A percentile compares a stretch with the other conserved stretches of the same genome.
These are phyloP conservation scores for Hetaerina titia DNA, from an alignment of 2,888 invertebrate species.

Conservation along the genomic window DNA sequence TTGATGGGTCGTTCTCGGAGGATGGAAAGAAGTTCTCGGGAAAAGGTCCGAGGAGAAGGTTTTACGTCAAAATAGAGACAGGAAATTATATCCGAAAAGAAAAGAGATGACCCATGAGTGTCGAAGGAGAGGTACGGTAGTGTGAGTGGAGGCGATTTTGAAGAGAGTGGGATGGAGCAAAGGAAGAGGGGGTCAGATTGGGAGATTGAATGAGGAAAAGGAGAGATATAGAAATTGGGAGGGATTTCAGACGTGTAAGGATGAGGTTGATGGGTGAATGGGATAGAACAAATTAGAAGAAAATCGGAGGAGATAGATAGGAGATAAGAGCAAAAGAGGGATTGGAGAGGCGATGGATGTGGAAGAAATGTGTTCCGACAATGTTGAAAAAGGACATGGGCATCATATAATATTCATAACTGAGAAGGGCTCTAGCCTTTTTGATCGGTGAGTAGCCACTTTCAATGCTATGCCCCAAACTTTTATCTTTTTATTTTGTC, in stretches of 20 bases:
- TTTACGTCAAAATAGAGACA: constrained; percentile 6
- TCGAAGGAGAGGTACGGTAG: not conserved
- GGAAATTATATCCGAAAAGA: constrained; percentile 29
- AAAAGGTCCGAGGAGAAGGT: constrained; percentile 32
- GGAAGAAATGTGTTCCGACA: too few species aligned
- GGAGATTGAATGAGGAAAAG: not conserved
- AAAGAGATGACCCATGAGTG: constrained; percentile 12
- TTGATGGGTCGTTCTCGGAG: constrained; percentile 19
- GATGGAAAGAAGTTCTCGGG: constrained; percentile 21
- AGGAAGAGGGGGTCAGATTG: not conserved
- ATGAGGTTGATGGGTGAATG: not conserved
- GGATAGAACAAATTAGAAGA: not conserved
- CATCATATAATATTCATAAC: not conserved
- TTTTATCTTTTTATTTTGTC: not conserved
- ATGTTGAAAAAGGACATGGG: not conserved
- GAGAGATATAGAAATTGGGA: not conserved
- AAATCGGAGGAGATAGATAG: not conserved
- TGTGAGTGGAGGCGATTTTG: not conserved
- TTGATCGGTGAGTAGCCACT: not conserved
- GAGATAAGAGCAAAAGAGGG: not conserved
- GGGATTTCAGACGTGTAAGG: not conserved
- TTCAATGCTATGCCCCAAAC: too few species aligned
- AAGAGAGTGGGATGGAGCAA: not conserved
- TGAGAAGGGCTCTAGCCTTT: not conserved
- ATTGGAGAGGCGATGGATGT: too few species aligned